These are phyloP conservation scores for Nipponacmea schrenckii DNA, from an alignment of 2,888 invertebrate species.

Conservation along the genomic window DNA sequence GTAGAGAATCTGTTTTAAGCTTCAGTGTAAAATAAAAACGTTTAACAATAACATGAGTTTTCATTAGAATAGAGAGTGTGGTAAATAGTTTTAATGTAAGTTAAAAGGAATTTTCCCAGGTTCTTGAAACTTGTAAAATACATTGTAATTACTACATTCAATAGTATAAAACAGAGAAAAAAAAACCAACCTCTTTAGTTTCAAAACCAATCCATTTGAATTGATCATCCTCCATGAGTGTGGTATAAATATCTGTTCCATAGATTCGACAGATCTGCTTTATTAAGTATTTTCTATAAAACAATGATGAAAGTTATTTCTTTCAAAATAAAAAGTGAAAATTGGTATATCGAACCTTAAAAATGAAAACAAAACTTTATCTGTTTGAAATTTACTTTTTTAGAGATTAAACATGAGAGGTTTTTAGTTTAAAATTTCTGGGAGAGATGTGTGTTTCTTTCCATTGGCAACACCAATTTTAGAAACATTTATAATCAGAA, in stretches of 20 bases:
- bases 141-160: too few species aligned
- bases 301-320: background rate
- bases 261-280: conserved; percentile 48
- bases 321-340: background rate
- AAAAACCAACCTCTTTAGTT: background rate
- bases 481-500: too few species aligned
- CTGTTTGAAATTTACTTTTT: background rate
- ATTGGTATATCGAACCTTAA: too few species aligned
- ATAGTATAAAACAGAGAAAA: too few species aligned
- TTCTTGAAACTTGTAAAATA: too few species aligned
- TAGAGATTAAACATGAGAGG: background rate
- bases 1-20: background rate
- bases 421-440: background rate
- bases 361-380: background rate
- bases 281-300: conserved; percentile 46
- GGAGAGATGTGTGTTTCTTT: too few species aligned
- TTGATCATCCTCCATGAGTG: conserved; percentile 18
- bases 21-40: too few species aligned
- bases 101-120: too few species aligned
- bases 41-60: too few species aligned
- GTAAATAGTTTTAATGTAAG: too few species aligned
- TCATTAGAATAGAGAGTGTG: too few species aligned
- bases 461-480: too few species aligned
- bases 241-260: conserved; percentile 46
- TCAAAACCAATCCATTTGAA: conserved; percentile 15